Base-by-base conservation (phyloP, 2,797 vertebrate species). In the Falco columbarius region DNA sequence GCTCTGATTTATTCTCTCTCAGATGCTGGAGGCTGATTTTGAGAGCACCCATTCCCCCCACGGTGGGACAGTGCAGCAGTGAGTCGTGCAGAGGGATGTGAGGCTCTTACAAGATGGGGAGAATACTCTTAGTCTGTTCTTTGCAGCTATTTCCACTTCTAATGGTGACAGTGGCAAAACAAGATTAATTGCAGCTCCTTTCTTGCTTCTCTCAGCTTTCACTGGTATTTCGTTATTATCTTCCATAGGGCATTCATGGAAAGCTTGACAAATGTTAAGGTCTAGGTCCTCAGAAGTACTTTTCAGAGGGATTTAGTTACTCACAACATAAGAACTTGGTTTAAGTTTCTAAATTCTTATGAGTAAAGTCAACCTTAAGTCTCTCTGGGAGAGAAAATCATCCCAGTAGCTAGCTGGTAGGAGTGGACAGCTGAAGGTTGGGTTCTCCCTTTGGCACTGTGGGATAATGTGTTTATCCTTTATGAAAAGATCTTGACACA, bases 1-100 rank as follows among this genome's bases (percentile, higher is more conserved):
- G 68, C 54, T 65, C 47, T 80, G 94, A 95, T 95, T 96, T 95
- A 96, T 89, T 85, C 72, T 75, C 81, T 77, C 73, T 88, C 86
- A 83, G 81, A 89, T 76, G 61, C 86, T 34, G 12, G 10, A 91
- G 71, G 66, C 42, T 93, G 86, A 88, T 92, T 90, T 90, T 86
- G 72, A 72, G 85, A 89, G 86, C 79, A 42, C 74, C 79, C 82
- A 32, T 81, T 95, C 56, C 65, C 80, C 51, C 80, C 42, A 46
- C 4, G 1, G n/a, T 5, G 21, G 4, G 27, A 75, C 5, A 0
- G 14, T 40, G 36, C 0, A 2, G 63, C 9, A 10, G 34, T 6
- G 10, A 83, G 29, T 18, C 0, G 5, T 77, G 59, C 58, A 36
- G 54, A 29, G 63, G 63, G 90, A 81, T 54, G 81, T 4, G 22